Conservation (phyloP, 2,888 invertebrate genomes). For the Noctuana brunneofusca region DNA sequence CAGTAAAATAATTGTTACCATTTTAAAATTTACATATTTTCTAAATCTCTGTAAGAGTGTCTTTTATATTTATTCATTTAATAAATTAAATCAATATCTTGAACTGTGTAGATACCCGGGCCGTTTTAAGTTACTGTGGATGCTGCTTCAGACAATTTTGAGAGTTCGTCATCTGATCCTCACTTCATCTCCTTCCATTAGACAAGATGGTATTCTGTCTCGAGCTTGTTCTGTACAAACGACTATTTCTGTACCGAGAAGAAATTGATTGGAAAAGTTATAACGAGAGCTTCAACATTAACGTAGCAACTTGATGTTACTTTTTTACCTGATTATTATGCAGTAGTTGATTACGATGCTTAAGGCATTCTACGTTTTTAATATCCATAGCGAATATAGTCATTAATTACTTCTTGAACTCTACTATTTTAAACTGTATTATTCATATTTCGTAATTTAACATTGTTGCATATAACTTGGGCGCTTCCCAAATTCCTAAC, state of each 20-base stretch:
- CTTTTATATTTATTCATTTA: too few relatives aligned
- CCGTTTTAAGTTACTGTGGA: not conserved
- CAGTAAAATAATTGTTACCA: too few relatives aligned
- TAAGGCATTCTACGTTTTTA: not conserved
- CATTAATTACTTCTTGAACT: too few relatives aligned
- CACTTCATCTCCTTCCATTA: conserved; percentile 16
- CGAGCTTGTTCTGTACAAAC: not conserved
- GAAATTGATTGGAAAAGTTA: not conserved
- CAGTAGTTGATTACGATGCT: not conserved
- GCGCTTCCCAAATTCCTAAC: conserved; percentile 6
- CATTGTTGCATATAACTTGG: conserved; percentile 16
- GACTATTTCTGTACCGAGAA: not conserved
- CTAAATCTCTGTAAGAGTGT: too few relatives aligned
- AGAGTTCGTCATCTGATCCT: conserved; percentile 13
- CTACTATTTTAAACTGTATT: not conserved
- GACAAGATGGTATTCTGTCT: not conserved
- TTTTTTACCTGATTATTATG: not conserved
- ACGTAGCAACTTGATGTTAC: not conserved
- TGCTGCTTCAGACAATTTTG: not conserved
- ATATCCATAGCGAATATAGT: too few relatives aligned
- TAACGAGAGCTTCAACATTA: not conserved
- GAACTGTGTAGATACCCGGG: not conserved
- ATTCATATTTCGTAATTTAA: not conserved
- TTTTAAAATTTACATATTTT: too few relatives aligned
- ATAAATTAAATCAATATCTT: not conserved